Percentiles rank a stretch among this genome's conserved stretches.
Conservation (phyloP, 2,113 vertebrate genomes). For the Rhinopithecus roxellana region DNA sequence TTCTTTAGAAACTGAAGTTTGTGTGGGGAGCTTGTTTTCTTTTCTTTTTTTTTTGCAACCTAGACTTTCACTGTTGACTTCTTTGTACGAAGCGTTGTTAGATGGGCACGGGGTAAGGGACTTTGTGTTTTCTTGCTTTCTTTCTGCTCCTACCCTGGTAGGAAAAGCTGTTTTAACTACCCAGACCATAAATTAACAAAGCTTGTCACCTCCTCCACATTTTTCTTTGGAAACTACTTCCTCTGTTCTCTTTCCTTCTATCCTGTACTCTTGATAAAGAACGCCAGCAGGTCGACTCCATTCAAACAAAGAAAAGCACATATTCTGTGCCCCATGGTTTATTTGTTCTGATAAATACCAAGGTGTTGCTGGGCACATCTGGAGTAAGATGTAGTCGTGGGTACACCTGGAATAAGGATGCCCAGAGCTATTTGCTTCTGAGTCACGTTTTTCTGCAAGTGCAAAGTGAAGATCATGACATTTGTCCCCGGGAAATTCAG, state of each 20-base stretch:
- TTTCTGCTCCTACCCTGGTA: not conserved
- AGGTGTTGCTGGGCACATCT: accelerated
- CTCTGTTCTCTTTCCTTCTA: not conserved
- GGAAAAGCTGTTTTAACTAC: not conserved
- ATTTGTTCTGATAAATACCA: not conserved
- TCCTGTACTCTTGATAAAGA: not conserved
- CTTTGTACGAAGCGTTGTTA: accelerated
- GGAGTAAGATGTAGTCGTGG: accelerated
- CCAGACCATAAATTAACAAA: not conserved
- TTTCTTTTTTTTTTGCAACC: not conserved
- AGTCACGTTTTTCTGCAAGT: not conserved
- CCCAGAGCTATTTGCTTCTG: not conserved
- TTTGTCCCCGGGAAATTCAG: not conserved
- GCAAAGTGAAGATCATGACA: not conserved
- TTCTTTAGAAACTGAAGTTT: not conserved
- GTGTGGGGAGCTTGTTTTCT: not conserved
- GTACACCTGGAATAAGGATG: not conserved
- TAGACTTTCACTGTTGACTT: not conserved
- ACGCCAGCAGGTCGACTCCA: not conserved
- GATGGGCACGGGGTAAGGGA: accelerated
- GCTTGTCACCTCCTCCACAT: not conserved
- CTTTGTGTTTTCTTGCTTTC: not conserved
- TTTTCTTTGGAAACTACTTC: accelerated
- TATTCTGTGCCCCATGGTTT: accelerated
- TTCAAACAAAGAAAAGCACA: not conserved